These are phyloP conservation scores for Yponomeuta malinellus DNA, from an alignment of 2,888 invertebrate species.

Conservation along the genomic window DNA sequence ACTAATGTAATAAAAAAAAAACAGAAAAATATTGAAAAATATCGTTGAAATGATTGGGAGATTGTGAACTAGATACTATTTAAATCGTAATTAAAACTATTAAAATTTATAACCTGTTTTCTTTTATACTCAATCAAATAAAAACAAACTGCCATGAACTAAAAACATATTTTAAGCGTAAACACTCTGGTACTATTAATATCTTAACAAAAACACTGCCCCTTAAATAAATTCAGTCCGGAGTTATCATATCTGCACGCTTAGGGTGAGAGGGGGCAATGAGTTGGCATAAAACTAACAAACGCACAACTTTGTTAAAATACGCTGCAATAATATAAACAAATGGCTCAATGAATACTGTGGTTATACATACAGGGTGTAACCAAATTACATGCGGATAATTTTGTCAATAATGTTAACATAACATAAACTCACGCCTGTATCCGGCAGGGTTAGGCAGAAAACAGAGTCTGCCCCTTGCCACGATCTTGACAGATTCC, in stretches of 20 bases:
- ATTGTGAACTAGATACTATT: conserved; percentile 21
- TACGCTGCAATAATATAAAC: conserved; percentile 70
- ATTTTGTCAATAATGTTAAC: too few relatives aligned
- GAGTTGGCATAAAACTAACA: conserved; percentile 73
- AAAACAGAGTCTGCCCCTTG: too few relatives aligned
- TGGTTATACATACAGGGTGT: conserved; percentile 47
- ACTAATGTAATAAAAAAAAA: not conserved
- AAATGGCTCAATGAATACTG: conserved; percentile 33
- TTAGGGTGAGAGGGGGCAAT: conserved; percentile 37
- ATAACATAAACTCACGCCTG: too few relatives aligned
- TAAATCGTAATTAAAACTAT: conserved; percentile 51
- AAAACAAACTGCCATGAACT: too few relatives aligned
- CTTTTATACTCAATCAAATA: too few relatives aligned
- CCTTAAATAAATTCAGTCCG: conserved; percentile 4
- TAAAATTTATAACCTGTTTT: conserved; percentile 29
- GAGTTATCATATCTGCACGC: not conserved
- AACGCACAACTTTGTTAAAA: conserved; percentile 58
- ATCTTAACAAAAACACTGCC: conserved; percentile 8
- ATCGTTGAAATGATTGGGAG: not conserved
- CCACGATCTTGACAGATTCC: too few relatives aligned
- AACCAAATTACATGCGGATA: not conserved
- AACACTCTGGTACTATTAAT: too few relatives aligned
- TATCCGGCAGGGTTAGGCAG: too few relatives aligned
- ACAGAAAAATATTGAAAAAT: not conserved
- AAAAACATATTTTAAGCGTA: too few relatives aligned